These are phyloP conservation scores for Lordiphosa andalusiaca DNA, from an alignment of 2,888 invertebrate species.

Conservation along the genomic window DNA sequence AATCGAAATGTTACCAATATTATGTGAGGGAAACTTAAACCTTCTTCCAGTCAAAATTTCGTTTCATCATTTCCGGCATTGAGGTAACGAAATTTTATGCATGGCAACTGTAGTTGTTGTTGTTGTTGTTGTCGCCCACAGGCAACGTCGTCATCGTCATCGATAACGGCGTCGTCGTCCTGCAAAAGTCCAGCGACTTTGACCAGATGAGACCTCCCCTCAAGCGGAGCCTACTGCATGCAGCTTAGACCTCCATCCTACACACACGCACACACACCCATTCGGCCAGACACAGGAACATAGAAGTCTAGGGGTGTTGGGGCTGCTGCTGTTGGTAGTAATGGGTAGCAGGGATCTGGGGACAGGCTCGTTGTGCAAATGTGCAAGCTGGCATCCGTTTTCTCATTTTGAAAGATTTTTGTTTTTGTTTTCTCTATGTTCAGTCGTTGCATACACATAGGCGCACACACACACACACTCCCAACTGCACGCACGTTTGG, in stretches of 20 bases:
- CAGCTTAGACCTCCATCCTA: slow-evolving; percentile 32
- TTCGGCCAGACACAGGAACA: neutral
- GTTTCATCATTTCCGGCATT: slow-evolving; percentile 69
- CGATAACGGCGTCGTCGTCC: slow-evolving; percentile 48
- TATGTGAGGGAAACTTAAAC: neutral
- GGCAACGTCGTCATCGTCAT: slow-evolving; percentile 50
- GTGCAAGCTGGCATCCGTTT: slow-evolving; percentile 75
- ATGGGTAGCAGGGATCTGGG: slow-evolving; percentile 26
- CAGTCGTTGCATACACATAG: slow-evolving; percentile 33
- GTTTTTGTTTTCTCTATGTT: slow-evolving; percentile 63
- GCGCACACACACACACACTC: slow-evolving; percentile 12
- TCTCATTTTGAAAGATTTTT: slow-evolving; percentile 69
- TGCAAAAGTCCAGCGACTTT: slow-evolving; percentile 57
- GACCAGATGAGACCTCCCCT: slow-evolving; percentile 41
- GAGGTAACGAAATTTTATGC: slow-evolving; percentile 74
- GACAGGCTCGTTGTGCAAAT: slow-evolving; percentile 67
- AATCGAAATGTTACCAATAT: no score
- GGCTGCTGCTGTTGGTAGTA: neutral
- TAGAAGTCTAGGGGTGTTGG: neutral
- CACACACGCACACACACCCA: slow-evolving; percentile 7
- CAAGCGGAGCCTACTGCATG: slow-evolving; percentile 36
- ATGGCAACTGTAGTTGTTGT: slow-evolving; percentile 45
- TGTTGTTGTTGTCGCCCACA: slow-evolving; percentile 25
- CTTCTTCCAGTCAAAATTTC: slow-evolving; percentile 40
- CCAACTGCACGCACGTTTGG: slow-evolving; percentile 59